Conservation (phyloP, 30 jellyfish, hydroid and myxozoan species). For the Calvadosia cruxmelitensis region DNA sequence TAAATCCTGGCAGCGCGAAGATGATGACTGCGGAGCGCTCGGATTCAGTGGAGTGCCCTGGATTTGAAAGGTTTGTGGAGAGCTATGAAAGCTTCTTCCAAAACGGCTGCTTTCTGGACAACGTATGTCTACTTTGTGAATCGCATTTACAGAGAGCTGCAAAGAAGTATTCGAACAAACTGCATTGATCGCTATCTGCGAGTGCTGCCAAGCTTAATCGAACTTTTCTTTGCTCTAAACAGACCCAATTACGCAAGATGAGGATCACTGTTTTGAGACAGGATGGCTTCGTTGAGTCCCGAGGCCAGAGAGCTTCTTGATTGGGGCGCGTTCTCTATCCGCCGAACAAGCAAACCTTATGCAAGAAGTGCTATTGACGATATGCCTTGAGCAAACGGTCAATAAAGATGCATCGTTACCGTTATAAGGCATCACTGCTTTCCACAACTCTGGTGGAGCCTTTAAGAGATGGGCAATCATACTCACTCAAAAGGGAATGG, state of each 20-base stretch:
- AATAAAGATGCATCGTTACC: constrained; percentile 10
- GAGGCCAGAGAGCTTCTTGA: constrained; percentile 2
- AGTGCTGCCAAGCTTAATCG: background rate
- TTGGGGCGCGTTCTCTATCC: constrained; percentile 4
- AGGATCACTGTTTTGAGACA: constrained; percentile 1
- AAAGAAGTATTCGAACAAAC: background rate
- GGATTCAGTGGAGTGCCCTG: too few species aligned
- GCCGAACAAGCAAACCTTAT: constrained; percentile 12
- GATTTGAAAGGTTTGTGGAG: background rate
- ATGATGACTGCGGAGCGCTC: too few species aligned
- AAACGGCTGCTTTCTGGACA: background rate
- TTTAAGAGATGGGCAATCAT: background rate
- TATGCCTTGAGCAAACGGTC: constrained; percentile 9
- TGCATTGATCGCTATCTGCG: background rate
- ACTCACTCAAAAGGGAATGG: background rate
- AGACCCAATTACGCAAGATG: background rate
- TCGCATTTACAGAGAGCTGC: background rate
- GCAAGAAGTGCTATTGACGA: constrained; percentile 8
- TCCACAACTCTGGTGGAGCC: background rate
- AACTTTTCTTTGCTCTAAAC: background rate
- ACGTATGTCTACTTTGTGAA: background rate
- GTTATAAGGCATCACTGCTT: background rate
- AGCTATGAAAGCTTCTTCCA: background rate
- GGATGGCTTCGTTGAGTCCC: constrained; percentile 4
- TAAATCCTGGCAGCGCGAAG: background rate